A percentile compares a stretch with the other conserved stretches of the same genome.
Conservation (phyloP, 2,113 vertebrate genomes). For the Charina bottae region DNA sequence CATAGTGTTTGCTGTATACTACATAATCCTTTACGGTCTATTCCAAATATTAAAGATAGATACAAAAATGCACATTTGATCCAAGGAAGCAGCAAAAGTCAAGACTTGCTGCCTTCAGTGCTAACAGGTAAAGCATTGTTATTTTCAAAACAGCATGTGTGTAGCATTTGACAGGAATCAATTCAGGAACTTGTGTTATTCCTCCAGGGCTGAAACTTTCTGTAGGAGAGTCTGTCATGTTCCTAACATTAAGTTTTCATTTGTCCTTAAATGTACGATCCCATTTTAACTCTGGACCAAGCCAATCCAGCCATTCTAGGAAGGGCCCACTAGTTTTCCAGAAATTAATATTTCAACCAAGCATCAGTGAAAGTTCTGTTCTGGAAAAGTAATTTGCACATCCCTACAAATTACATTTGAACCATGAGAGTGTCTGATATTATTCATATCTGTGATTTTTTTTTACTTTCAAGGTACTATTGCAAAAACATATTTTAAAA, state of each 20-base stretch:
- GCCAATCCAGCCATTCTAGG: too few species aligned
- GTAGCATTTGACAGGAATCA: not conserved
- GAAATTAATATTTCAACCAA: too few species aligned
- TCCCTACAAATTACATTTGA: not conserved
- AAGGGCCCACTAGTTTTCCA: too few species aligned
- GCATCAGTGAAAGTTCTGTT: too few species aligned
- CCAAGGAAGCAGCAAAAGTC: not conserved
- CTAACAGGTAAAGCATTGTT: not conserved
- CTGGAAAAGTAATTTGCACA: too few species aligned
- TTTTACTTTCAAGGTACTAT: not conserved
- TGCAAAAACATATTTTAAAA: not conserved
- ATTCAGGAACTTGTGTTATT: not conserved
- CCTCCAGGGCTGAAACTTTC: not conserved
- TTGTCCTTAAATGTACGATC: not conserved
- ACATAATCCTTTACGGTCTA: not conserved
- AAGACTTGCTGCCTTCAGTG: not conserved
- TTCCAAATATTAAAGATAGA: not conserved
- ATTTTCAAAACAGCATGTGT: not conserved
- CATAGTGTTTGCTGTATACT: not conserved
- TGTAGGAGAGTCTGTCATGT: too few species aligned
- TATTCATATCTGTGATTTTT: not conserved
- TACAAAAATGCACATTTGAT: not conserved
- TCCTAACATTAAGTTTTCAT: not conserved
- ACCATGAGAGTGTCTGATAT: not conserved
- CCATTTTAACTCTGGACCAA: too few species aligned